Evolutionary conservation across 2,797 vertebrate species (phyloP).

Genomic region (Rhynchonycteris naso): DNA sequence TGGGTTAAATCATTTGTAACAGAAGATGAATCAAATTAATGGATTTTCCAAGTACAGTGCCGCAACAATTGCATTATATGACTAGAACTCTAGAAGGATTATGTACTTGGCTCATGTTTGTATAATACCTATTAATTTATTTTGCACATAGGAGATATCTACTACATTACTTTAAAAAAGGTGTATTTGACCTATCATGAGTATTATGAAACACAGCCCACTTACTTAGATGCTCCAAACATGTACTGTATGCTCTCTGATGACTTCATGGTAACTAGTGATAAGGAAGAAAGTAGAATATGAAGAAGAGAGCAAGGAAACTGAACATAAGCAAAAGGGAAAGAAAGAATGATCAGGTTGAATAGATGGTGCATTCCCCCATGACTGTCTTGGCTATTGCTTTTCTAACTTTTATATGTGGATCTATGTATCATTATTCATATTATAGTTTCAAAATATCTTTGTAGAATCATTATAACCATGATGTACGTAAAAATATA

Average conservation of each 20-base stretch:
- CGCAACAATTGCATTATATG: neutral
- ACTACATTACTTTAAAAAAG: neutral
- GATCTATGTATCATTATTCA: neutral
- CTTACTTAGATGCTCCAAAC: neutral
- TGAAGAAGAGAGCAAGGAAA: neutral
- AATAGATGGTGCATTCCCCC: neutral
- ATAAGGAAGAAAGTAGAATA: neutral
- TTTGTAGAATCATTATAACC: neutral
- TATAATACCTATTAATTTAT: neutral
- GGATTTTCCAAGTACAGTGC: neutral
- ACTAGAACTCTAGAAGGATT: neutral
- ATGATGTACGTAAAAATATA: neutral
- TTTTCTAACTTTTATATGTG: neutral
- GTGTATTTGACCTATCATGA: neutral
- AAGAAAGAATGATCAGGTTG: neutral
- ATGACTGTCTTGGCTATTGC: neutral
- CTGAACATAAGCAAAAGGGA: neutral
- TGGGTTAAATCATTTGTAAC: constrained; percentile 6
- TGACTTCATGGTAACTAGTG: neutral
- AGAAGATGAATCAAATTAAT: neutral
- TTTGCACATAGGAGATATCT: neutral
- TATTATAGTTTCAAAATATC: neutral
- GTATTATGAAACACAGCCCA: neutral
- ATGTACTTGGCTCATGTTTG: neutral
- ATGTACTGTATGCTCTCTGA: neutral